phyloP scores from a whole-genome alignment of 2,888 invertebrate genomes.

The Ischnus inquisitorius region DNA sequence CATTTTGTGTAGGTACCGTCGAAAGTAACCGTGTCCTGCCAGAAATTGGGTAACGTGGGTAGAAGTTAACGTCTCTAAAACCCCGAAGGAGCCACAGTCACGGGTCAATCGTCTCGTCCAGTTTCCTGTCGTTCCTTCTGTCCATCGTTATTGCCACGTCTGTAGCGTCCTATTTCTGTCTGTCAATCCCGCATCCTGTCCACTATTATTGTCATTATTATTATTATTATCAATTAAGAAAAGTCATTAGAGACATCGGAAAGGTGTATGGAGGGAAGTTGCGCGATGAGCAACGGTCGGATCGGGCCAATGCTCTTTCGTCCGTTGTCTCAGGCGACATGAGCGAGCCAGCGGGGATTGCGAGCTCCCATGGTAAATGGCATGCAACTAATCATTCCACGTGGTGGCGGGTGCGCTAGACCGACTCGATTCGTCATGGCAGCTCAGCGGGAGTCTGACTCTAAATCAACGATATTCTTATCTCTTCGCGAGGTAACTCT shows the following conservation, averaged over 20 bases:
- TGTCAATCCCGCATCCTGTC: too few relatives aligned
- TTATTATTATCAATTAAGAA: not conserved
- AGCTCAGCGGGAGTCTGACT: slow-evolving; percentile 69
- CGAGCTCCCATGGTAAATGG: slow-evolving; percentile 70
- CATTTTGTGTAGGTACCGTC: too few relatives aligned
- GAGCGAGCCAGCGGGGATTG: slow-evolving; percentile 59
- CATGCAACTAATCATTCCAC: slow-evolving; percentile 70
- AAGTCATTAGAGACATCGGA: not conserved
- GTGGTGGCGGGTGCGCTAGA: slow-evolving; percentile 62
- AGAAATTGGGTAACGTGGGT: too few relatives aligned
- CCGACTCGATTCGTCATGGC: slow-evolving; percentile 69
- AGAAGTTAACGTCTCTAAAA: too few relatives aligned
- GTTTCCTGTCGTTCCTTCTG: too few relatives aligned
- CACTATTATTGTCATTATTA: not conserved
- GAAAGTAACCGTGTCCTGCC: too few relatives aligned
- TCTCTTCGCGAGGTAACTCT: slow-evolving; percentile 55
- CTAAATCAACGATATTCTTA: slow-evolving; percentile 71
- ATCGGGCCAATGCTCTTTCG: slow-evolving; percentile 21
- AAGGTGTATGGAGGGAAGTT: slow-evolving; percentile 17
- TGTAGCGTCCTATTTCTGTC: too few relatives aligned
- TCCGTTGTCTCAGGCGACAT: slow-evolving; percentile 40
- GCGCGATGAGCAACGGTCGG: slow-evolving; percentile 29
- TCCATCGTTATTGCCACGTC: too few relatives aligned
- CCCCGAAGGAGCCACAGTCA: too few relatives aligned
- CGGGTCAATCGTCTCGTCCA: too few relatives aligned